Conservation (phyloP, 1,140 invertebrate species). For the Vollenhovia emeryi region DNA sequence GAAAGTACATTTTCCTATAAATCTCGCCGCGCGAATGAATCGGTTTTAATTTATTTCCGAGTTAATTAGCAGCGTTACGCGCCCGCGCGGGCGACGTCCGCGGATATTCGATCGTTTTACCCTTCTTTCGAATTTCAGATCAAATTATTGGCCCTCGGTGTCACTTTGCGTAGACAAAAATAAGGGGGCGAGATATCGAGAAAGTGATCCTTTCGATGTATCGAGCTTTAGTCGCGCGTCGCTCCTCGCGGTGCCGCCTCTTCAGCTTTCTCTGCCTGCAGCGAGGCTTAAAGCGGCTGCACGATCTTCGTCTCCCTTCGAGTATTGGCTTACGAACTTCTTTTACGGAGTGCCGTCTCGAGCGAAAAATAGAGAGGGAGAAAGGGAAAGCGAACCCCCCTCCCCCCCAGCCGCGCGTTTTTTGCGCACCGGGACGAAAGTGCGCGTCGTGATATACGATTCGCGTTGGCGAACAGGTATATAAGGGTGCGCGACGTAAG, state of each 20-base stretch:
- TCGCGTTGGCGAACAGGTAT: constrained; percentile 71
- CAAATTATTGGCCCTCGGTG: not conserved
- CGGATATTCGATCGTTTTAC: not conserved
- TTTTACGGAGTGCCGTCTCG: not conserved
- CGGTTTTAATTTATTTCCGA: not conserved
- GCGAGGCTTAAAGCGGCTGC: not conserved
- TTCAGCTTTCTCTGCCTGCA: not conserved
- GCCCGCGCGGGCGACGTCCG: no score
- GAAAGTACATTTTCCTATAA: not conserved
- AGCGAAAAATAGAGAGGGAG: not conserved
- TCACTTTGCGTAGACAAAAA: not conserved
- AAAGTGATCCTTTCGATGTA: no score
- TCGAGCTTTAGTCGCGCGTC: not conserved
- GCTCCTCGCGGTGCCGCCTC: not conserved
- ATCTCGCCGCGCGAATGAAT: not conserved
- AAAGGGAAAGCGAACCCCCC: not conserved
- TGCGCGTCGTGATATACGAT: constrained; percentile 65
- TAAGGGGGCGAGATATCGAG: not conserved
- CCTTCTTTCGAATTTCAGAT: not conserved
- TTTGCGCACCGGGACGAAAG: constrained; percentile 57
- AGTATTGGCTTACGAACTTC: constrained; percentile 22
- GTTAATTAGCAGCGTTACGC: not conserved
- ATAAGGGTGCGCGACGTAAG: constrained; percentile 66
- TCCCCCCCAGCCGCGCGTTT: no score
- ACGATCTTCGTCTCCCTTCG: constrained; percentile 8